These are phyloP conservation scores for Lophochroa leadbeateri DNA, from an alignment of 2,113 vertebrate species.

Conservation along the genomic window DNA sequence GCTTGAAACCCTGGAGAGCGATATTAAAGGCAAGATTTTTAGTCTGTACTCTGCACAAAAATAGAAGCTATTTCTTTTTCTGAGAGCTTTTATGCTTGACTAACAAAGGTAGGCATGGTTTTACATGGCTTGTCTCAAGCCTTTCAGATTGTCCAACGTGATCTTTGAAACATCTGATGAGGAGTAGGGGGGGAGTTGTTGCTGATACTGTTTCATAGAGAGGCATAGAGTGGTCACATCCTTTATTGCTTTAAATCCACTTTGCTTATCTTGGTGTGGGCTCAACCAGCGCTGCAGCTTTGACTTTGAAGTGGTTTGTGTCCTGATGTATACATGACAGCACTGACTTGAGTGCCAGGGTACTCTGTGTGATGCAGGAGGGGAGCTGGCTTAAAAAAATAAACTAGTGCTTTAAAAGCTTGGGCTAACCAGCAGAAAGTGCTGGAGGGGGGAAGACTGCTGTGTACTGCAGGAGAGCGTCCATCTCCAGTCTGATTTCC, in stretches of 20 bases:
- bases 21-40: slow-evolving; percentile 1
- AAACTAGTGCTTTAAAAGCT: not conserved
- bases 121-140: not conserved
- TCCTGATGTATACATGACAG: not conserved
- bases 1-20: not conserved
- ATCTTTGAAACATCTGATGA: not conserved
- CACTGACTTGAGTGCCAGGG: not conserved
- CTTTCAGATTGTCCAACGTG: not conserved
- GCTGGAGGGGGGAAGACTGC: not conserved
- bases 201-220: not conserved
- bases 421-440: not conserved
- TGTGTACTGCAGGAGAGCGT: not conserved
- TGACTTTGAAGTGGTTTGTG: not conserved
- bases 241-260: not conserved
- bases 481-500: not conserved
- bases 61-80: not conserved
- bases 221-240: not conserved
- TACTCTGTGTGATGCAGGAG: not conserved
- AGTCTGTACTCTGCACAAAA: not conserved
- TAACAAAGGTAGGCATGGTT: not conserved
- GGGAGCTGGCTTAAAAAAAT: not conserved
- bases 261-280: not conserved
- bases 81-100: not conserved
- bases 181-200: not conserved
- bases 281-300: not conserved